Percentiles rank a stretch among this genome's conserved stretches.
Conservation (phyloP, 2,797 vertebrate species). For the Ibycter americanus region DNA sequence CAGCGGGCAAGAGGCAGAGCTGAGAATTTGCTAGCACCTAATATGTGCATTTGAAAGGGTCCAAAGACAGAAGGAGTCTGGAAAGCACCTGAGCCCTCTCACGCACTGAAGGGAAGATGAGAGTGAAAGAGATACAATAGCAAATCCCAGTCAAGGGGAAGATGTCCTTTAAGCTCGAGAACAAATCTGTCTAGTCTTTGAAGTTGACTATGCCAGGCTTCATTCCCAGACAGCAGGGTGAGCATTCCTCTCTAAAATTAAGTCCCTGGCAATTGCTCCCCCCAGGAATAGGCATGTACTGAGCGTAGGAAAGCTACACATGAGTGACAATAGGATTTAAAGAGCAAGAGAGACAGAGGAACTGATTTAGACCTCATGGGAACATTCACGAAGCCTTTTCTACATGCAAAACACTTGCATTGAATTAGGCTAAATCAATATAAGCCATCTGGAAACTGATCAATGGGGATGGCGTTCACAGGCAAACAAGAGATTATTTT, state of each 20-base stretch:
- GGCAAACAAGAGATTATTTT: slow-evolving; percentile 10
- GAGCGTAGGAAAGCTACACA: slow-evolving; percentile 42
- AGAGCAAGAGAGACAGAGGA: slow-evolving; percentile 18
- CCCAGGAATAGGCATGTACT: not conserved
- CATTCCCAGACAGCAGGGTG: slow-evolving; percentile 53
- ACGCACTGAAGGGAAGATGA: not conserved
- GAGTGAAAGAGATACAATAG: slow-evolving; percentile 2
- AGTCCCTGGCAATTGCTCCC: slow-evolving; percentile 5
- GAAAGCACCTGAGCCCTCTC: slow-evolving; percentile 18
- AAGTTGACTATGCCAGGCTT: not conserved
- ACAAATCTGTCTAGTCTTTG: slow-evolving; percentile 45
- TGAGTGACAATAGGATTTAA: slow-evolving; percentile 58
- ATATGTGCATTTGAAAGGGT: not conserved
- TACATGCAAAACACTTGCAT: slow-evolving; percentile 43
- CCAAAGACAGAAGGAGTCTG: not conserved
- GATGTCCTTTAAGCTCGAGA: slow-evolving; percentile 33
- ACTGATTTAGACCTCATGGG: slow-evolving; percentile 49
- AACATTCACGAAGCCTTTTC: not conserved
- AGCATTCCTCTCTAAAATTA: slow-evolving; percentile 58
- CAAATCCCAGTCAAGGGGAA: slow-evolving; percentile 41
- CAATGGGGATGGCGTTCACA: not conserved
- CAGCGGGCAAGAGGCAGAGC: not conserved
- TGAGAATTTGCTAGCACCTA: not conserved
- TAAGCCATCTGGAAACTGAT: slow-evolving; percentile 41
- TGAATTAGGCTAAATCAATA: slow-evolving; percentile 55